Conservation (phyloP, 2,113 vertebrate genomes). For the Dissostichus mawsoni region DNA sequence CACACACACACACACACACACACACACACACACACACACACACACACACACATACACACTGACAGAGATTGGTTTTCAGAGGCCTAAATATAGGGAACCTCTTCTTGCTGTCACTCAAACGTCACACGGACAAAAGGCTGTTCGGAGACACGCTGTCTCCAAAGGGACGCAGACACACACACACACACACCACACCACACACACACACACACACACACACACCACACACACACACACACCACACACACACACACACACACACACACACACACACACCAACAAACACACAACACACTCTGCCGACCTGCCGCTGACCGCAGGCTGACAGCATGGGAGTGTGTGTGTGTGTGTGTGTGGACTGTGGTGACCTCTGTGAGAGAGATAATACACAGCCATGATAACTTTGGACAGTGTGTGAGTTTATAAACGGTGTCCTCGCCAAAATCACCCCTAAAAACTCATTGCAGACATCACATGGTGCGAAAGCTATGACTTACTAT, state of each 20-base stretch:
- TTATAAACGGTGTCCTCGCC: neutral
- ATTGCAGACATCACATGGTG: too few species aligned
- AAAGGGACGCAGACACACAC: constrained; percentile 4
- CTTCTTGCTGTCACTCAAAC: constrained; percentile 79
- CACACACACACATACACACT: constrained; percentile 45
- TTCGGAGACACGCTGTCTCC: constrained; percentile 71
- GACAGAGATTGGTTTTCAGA: constrained; percentile 75
- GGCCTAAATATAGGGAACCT: constrained; percentile 81
- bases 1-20: constrained; percentile 17
- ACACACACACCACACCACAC: too few species aligned
- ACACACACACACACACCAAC: too few species aligned
- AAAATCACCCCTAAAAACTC: neutral
- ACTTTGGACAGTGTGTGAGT: constrained; percentile 49
- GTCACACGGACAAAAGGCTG: constrained; percentile 71
- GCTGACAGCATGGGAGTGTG: constrained; percentile 38
- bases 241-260: too few species aligned
- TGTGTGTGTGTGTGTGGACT: constrained; percentile 13
- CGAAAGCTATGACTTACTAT: too few species aligned
- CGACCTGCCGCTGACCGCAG: constrained; percentile 65
- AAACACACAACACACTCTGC: constrained; percentile 10
- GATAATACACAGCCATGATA: constrained; percentile 22
- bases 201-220: neutral
- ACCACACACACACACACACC: too few species aligned
- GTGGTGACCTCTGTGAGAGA: constrained; percentile 26
- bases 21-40: constrained; percentile 44